Base-by-base conservation (phyloP, 2,113 vertebrate species). In the Dicerorhinus sumatrensis region DNA sequence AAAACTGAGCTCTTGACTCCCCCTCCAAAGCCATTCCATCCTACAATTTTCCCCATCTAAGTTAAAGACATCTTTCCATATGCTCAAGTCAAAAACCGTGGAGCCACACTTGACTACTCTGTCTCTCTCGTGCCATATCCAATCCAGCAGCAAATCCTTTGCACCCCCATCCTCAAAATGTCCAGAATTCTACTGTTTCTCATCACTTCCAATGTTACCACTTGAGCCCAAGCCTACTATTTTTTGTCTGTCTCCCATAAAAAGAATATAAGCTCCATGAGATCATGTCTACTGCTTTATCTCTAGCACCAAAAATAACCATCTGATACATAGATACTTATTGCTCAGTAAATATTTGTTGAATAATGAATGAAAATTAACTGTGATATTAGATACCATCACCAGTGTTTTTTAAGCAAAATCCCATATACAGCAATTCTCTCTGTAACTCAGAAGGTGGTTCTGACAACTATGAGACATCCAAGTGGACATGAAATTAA, bases 1-100 rank as follows among this genome's bases (percentile, higher is more conserved):
- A 95, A 91, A 95, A 86, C 56, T 31, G 31, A 96, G 72, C 36
- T 80, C 51, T 90, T 36, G 46, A 94, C 69, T 86, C n/a, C 14
- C 31, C 31, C 65, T 75, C 82, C 42, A 75, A 85, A 85, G 72
- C 31, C 33, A 58, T 91, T 89, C 36, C n/a, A 18, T 76, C 36
- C 48, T 87, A 18, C 25, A 46, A 69, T 84, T 85, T 88, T 88
- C 51, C 12, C 4, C 18, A 51, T 39, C 25, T 69, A 25, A 91
- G 42, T 63, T 48, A 94, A 77, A 8, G 21, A 36, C 42, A 96
- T 72, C 16, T 67, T 73, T 94, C 73, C 36, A 96, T 31, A 73
- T 7, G 29, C n/a, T 67, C 62, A 85, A 20, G 58, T 72, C 31
- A 97, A 91, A 95, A 93, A 67, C 14, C 10, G 6, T 84, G 58